Percentiles rank a stretch among this genome's conserved stretches.
Conservation (phyloP, 92 coral and sea anemone species). For the Virgularia gustaviana region DNA sequence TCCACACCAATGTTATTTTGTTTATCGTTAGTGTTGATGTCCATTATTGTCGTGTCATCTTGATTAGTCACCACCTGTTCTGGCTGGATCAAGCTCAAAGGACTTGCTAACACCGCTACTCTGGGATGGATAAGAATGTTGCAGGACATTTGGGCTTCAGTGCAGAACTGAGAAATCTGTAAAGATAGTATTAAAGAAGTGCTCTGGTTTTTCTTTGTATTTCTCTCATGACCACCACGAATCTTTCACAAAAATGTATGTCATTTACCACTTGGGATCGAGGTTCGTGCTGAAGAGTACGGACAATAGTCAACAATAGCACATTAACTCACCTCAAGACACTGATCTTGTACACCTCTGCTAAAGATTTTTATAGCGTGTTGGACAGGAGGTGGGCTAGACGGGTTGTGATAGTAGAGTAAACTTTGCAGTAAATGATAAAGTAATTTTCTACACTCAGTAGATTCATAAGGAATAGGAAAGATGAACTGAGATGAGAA, state of each 20-base stretch:
- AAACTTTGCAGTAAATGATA: slow-evolving; percentile 66
- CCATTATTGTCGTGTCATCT: not conserved
- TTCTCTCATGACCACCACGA: too few relatives aligned
- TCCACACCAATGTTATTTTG: not conserved
- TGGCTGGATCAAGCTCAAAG: not conserved
- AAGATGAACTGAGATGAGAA: slow-evolving; percentile 29
- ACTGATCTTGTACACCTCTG: slow-evolving; percentile 65
- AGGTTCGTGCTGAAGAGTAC: too few relatives aligned
- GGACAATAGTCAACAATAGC: too few relatives aligned
- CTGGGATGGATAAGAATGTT: slow-evolving; percentile 67
- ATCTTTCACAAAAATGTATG: too few relatives aligned
- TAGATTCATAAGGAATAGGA: slow-evolving; percentile 67
- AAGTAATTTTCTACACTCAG: slow-evolving; percentile 73
- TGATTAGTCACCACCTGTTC: not conserved
- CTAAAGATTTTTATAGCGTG: slow-evolving; percentile 74
- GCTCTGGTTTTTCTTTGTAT: not conserved
- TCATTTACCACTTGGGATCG: too few relatives aligned
- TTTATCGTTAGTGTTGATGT: not conserved
- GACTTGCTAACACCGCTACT: slow-evolving; percentile 50
- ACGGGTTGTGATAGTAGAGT: slow-evolving; percentile 56
- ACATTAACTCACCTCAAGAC: slow-evolving; percentile 56
- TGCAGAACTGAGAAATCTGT: slow-evolving; percentile 65
- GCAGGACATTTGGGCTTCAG: slow-evolving; percentile 60
- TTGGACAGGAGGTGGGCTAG: slow-evolving; percentile 63
- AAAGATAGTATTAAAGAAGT: not conserved